A percentile compares a stretch with the other conserved stretches of the same genome.
phyloP scores from a whole-genome alignment of 2,113 vertebrate genomes.

The Carettochelys insculpta region DNA sequence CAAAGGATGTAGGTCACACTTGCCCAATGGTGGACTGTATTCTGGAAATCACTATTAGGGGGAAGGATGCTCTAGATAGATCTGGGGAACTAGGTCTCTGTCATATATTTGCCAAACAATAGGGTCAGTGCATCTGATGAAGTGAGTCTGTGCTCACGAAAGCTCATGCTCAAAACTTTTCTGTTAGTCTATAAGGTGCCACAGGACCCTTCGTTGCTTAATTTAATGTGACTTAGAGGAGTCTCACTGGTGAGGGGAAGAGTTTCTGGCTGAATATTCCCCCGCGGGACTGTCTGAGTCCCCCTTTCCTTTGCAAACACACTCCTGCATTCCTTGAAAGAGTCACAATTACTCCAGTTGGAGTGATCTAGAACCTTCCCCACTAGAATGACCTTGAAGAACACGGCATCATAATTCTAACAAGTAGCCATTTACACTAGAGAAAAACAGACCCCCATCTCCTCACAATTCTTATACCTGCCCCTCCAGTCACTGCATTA shows the following conservation, averaged over 20 bases:
- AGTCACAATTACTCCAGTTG: not conserved
- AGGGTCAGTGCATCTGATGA: too few species aligned
- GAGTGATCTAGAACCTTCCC: not conserved
- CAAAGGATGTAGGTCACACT: not conserved
- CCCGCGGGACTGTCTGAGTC: not conserved
- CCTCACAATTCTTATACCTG: rapidly evolving
- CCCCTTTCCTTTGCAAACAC: not conserved
- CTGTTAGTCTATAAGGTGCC: too few species aligned
- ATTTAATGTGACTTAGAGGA: not conserved
- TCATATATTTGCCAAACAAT: not conserved
- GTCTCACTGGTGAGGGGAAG: not conserved
- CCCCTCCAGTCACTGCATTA: rapidly evolving
- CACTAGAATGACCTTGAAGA: not conserved
- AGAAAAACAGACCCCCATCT: not conserved
- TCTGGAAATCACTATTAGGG: not conserved
- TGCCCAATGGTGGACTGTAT: not conserved
- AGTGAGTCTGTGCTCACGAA: too few species aligned
- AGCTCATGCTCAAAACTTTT: too few species aligned
- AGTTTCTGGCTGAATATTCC: not conserved
- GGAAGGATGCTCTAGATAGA: not conserved
- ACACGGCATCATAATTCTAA: not conserved
- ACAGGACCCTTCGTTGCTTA: not conserved
- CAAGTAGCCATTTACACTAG: not conserved
- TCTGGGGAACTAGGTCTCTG: not conserved
- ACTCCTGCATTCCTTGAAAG: not conserved